phyloP scores from a whole-genome alignment of 1,140 invertebrate genomes.

The Drosophila leontia region DNA sequence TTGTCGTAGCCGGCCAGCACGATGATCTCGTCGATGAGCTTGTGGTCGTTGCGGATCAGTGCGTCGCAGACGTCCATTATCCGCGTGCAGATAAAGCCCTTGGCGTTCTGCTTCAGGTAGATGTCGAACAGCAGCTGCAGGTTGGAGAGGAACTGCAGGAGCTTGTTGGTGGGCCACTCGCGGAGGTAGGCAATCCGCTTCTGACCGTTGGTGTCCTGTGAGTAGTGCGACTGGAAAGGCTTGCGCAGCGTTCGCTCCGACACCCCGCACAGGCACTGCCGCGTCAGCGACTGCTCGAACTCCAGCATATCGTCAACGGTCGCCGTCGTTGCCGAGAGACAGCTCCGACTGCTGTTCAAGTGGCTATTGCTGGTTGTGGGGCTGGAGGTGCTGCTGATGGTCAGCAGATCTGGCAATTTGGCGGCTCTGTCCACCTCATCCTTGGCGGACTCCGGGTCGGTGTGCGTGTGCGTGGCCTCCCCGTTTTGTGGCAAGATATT shows the following conservation, averaged over 20 bases:
- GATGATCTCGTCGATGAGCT: conserved; percentile 93
- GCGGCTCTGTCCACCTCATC: conserved; percentile 78
- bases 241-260: conserved; percentile 89
- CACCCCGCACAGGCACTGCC: conserved; percentile 92
- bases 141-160: conserved; percentile 91
- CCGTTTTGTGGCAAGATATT: conserved; percentile 73
- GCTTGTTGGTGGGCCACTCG: conserved; percentile 90
- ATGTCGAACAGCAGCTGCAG: conserved; percentile 93
- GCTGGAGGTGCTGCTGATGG: conserved; percentile 18
- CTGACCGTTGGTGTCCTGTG: conserved; percentile 85
- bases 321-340: conserved; percentile 18
- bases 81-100: conserved; percentile 91
- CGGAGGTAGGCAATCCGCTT: conserved; percentile 87
- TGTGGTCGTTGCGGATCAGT: conserved; percentile 92
- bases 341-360: conserved; percentile 38
- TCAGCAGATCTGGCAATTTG: conserved; percentile 64
- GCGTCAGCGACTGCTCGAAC: conserved; percentile 88
- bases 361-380: conserved; percentile 16
- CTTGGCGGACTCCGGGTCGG: conserved; percentile 26
- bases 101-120: conserved; percentile 92
- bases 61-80: conserved; percentile 92
- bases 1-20: conserved; percentile 91
- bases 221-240: conserved; percentile 89
- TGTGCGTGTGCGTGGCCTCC: conserved; percentile 2
- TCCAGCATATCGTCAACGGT: conserved; percentile 78